Evolutionary conservation across 2,797 vertebrate species (phyloP).

Genomic region (Hyperoplus lanceolatus): DNA sequence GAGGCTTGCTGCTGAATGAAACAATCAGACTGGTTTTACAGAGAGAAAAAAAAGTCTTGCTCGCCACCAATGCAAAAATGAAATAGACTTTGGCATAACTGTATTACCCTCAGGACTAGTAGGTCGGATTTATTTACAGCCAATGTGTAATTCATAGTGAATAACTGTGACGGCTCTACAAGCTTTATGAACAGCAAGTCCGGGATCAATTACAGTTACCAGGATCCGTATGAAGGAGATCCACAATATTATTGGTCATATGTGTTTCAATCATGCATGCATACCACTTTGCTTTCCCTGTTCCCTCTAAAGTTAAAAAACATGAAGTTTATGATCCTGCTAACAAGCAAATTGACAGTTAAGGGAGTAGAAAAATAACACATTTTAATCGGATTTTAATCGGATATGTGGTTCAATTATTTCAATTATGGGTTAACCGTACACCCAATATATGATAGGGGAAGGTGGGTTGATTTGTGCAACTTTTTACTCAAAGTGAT

Average conservation of each 20-base stretch:
- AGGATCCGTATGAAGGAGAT: constrained; percentile 10
- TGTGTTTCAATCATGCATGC: not conserved
- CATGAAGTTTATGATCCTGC: not conserved
- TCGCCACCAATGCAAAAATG: constrained; percentile 4
- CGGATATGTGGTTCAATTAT: not conserved
- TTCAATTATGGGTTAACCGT: constrained; percentile 4
- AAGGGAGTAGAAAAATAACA: not conserved
- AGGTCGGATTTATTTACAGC: constrained; percentile 38
- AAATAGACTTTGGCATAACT: not conserved
- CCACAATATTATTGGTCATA: constrained; percentile 5
- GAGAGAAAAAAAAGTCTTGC: constrained; percentile 7
- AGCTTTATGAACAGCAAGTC: constrained; percentile 38
- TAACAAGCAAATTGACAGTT: constrained; percentile 1
- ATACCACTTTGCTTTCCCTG: not conserved
- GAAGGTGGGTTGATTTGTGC: no score
- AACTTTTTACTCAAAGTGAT: no score
- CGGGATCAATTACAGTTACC: constrained; percentile 5
- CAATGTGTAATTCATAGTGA: constrained; percentile 30
- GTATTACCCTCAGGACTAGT: constrained; percentile 8
- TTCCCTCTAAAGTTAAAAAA: not conserved
- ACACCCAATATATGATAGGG: no score
- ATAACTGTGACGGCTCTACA: constrained; percentile 17
- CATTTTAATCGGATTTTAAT: not conserved
- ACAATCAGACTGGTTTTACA: constrained; percentile 11
- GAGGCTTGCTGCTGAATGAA: constrained; percentile 35